Evolutionary conservation across 2,797 vertebrate species (phyloP), one percentile per base, ranked within the genome.

Genomic region (Poecile montanus): DNA sequence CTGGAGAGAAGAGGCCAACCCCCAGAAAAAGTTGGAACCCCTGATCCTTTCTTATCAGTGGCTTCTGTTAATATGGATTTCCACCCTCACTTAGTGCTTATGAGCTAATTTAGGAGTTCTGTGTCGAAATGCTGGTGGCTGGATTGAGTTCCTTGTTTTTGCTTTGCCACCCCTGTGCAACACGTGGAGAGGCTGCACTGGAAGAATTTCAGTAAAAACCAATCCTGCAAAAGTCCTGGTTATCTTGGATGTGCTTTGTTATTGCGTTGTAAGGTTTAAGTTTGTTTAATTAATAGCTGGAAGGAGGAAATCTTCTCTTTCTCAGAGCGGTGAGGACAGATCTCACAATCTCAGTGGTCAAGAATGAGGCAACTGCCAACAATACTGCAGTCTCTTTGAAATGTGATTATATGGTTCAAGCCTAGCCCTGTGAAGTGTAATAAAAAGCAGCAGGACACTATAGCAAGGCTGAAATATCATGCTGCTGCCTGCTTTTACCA

Each of bases 331-430:
- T 76, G 80, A 85, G 74, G 84, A 70, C 44, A 71, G 53, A 91
- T 87, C 85, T 92, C 87, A 50, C 79, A 72, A 47, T 89, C 89
- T 95, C 93, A 45, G 93, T 89, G 94, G 94, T 95, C 91, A 95
- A 62, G 89, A 85, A 78, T 83, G 87, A 94, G 90, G 78, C 48
- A 67, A n/a, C 88, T 95, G 91, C 91, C 93, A 95, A 82, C 86
- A 80, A 29, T 78, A 48, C 68, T 62, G 42, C n/a, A 87, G 67
- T 53, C 23, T 74, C 91, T 95, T 94, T 96, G 93, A 95, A 95
- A 96, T 93, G 72, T 96, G 95, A 94, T 94, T 89, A 91, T 83
- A 85, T 47, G 90, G 94, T 96, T 95, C 67, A 67, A 93, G 78
- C 60, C 60, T 66, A 96, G 78, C 90, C 79, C 89, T 88, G 82